Evolutionary conservation across 1,140 invertebrate species (phyloP), one percentile per base, ranked within the genome.

Genomic region (Pogonognathellus flavescens): DNA sequence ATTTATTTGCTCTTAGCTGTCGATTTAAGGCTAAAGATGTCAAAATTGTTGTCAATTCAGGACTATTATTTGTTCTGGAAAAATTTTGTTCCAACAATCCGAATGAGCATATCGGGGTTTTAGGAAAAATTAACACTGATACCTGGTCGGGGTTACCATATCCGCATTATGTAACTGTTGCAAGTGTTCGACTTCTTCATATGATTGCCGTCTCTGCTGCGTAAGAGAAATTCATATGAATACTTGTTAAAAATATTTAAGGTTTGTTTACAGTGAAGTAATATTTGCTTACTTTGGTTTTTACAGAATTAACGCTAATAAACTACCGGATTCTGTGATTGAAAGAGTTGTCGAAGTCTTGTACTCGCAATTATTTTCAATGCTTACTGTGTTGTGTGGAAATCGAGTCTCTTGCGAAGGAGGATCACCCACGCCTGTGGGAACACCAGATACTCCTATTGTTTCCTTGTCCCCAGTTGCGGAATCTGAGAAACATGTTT

Each of bases 11-110:
- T 4, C 89, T 94, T 72, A 93, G 92, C 89, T 91, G 93, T 10
- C 91, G 91, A 50, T 94, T 93, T 89, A 90, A 91, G 84, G 90
- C 93, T 16, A 90, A 91, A 80, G 93, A 94, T 90, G 90, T 94
- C n/a, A 91, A 90, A 49, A 90, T 94, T 20, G 91, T 92, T 5
- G 93, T 94, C 16, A 92, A 92, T 4, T 92, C 92, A 89, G 92
- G 93, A 49, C 89, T 94, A 14, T 89, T 93, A 52, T 90, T 91
- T 5, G 88, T 92, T 8, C 89, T 94, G n/a, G 91, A 91, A 59
- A 89, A 89, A 11, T 89, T 92, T 70, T 90, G 90, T 84, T 88
- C 89, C 52, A 57, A 22, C 57, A 85, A 31, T 7, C 49, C 20
- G 10, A 57, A 10, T n/a, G 60, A 70, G 20, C 80, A 52, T 1